phyloP scores from a whole-genome alignment of 1,140 invertebrate species.

The Mactra quadrangularis region DNA sequence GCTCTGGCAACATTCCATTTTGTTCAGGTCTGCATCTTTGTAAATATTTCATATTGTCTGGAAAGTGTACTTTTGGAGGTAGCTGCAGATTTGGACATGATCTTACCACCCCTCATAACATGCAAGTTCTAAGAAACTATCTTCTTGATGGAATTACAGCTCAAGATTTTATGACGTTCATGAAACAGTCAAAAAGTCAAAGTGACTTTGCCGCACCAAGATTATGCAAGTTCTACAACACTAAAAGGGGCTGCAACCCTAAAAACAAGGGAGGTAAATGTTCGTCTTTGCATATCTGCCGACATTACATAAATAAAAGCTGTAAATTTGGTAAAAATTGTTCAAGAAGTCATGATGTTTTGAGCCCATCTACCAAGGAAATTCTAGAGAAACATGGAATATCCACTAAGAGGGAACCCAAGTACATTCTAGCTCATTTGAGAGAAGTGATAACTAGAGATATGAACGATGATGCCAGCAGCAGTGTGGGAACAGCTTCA shows the following conservation, averaged over 20 bases:
- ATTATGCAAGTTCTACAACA: slow-evolving; percentile 53
- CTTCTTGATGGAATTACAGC: slow-evolving; percentile 3
- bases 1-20: slow-evolving; percentile 29
- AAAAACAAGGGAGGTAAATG: neutral
- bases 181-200: too few species aligned
- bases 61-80: slow-evolving; percentile 27
- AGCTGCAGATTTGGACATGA: slow-evolving; percentile 49
- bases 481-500: slow-evolving; percentile 12
- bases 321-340: slow-evolving; percentile 34
- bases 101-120: slow-evolving; percentile 37
- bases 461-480: slow-evolving; percentile 3
- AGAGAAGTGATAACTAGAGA: slow-evolving; percentile 3
- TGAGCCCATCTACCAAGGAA: neutral
- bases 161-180: neutral
- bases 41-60: slow-evolving; percentile 44
- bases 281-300: slow-evolving; percentile 48
- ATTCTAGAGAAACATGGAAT: slow-evolving; percentile 47
- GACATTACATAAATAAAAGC: slow-evolving; percentile 24
- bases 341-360: slow-evolving; percentile 39
- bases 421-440: slow-evolving; percentile 37
- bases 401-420: slow-evolving; percentile 22
- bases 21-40: slow-evolving; percentile 51
- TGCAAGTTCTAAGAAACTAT: slow-evolving; percentile 31
- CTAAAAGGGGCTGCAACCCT: slow-evolving; percentile 19
- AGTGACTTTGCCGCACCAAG: slow-evolving; percentile 8